A percentile compares a stretch with the other conserved stretches of the same genome.
These are phyloP conservation scores for Ammodytes dubius DNA, from an alignment of 2,113 vertebrate genomes.

Conservation along the genomic window DNA sequence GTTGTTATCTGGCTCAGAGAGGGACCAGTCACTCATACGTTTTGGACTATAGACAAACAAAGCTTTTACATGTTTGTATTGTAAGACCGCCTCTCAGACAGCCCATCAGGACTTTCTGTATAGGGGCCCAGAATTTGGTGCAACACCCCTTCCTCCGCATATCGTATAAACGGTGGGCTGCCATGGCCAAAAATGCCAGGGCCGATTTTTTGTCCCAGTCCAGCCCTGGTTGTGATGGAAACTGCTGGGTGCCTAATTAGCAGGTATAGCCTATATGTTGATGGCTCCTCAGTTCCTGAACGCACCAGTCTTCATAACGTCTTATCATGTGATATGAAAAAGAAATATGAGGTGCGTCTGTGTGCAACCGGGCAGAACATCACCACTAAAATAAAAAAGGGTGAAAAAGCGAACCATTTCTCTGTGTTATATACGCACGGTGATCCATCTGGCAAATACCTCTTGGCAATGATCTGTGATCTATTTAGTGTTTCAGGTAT, in stretches of 20 bases:
- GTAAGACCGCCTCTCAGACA: too few species aligned
- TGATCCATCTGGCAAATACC: background rate
- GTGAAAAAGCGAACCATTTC: background rate
- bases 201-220: too few species aligned
- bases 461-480: conserved; percentile 15
- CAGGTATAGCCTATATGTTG: background rate
- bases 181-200: too few species aligned
- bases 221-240: conserved; percentile 14
- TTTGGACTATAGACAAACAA: too few species aligned
- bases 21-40: too few species aligned
- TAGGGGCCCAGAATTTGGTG: too few species aligned
- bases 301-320: background rate
- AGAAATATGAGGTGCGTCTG: background rate
- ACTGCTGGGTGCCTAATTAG: background rate
- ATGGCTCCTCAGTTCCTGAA: background rate
- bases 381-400: background rate
- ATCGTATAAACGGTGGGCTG: too few species aligned
- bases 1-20: too few species aligned
- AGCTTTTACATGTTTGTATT: too few species aligned
- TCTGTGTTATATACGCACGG: background rate
- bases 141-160: too few species aligned
- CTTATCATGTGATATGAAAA: background rate
- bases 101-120: too few species aligned
- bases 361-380: background rate
- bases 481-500: conserved; percentile 52